Evolutionary conservation across 2,888 invertebrate genomes (phyloP), one percentile per base, ranked within the genome.

Genomic region (Plebejus melissa): DNA sequence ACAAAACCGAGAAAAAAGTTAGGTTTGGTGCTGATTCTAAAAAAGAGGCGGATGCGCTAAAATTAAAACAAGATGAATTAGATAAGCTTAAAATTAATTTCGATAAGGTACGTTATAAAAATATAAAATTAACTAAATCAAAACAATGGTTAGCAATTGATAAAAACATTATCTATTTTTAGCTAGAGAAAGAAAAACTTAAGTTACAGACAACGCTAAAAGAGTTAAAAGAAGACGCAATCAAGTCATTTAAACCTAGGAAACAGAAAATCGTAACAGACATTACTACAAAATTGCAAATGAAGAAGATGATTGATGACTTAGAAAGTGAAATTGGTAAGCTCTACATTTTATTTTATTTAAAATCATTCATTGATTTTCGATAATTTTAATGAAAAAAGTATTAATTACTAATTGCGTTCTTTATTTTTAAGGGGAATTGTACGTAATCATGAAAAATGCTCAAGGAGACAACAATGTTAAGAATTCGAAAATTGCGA

Each of bases 221-320:
- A 82, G 94, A 95, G 79, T 88, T 97, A 77, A 95, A 95, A 82
- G 94, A 95, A 78, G 95, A 95, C 77, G 94, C 95, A 1, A 92
- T 95, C n/a, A 94, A 94, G 80, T 94, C 95, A 50, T 94, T 96
- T 81, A 96, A 96, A 80, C 94, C 95, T 38, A 94, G 97, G 80
- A 94, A 94, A n/a, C 95, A 96, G 4, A 97, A 97, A 83, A 96
- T 96, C 82, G 94, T 96, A 9, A 96, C 96, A 7, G 97, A 97
- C 82, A 88, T 95, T 74, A 96, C 96, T 46, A 95, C 96, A 1
- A 96, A 96, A 88, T 85, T 96, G 74, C 96, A 96, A 87, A 89
- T 98, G 82, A 97, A 96, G 81, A 97, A 95, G 82, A 97, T 97
- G 96, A 96, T 98, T 2, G 96, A 97, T 77, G 98, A 98, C 79